phyloP scores from a whole-genome alignment of 2,113 vertebrate genomes.

The Cisticola juncidis region DNA sequence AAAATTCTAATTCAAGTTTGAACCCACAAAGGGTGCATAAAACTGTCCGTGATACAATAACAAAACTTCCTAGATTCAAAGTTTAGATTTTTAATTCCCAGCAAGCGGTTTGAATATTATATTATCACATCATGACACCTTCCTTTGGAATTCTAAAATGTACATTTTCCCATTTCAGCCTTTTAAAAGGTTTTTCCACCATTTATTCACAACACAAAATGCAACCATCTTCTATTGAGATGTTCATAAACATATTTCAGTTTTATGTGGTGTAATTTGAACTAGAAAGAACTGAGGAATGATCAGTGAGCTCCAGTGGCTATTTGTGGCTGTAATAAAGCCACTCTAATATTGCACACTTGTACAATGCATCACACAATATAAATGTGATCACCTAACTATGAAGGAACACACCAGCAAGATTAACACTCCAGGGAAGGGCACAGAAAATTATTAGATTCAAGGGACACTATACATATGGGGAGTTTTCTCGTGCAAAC shows the following conservation, averaged over 20 bases:
- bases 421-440: conserved; percentile 19
- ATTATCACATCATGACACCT: conserved; percentile 32
- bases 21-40: not conserved
- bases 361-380: not conserved
- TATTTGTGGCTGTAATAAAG: conserved; percentile 59
- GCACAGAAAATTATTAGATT: conserved; percentile 16
- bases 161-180: conserved; percentile 37
- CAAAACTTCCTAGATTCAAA: conserved; percentile 53
- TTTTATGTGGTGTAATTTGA: conserved; percentile 45
- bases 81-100: conserved; percentile 9
- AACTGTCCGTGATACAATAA: not conserved
- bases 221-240: not conserved
- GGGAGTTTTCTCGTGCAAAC: not conserved
- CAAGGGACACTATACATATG: not conserved
- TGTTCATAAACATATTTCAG: conserved; percentile 42
- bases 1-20: not conserved
- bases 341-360: conserved; percentile 30
- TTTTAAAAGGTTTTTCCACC: conserved; percentile 25
- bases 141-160: conserved; percentile 47
- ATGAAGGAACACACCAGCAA: not conserved
- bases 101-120: conserved; percentile 16
- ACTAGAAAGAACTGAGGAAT: not conserved
- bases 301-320: conserved; percentile 27
- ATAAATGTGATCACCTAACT: not conserved
- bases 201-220: conserved; percentile 10